A percentile compares a stretch with the other conserved stretches of the same genome.
Conservation (phyloP, 2,797 vertebrate species). For the Falco berigora region DNA sequence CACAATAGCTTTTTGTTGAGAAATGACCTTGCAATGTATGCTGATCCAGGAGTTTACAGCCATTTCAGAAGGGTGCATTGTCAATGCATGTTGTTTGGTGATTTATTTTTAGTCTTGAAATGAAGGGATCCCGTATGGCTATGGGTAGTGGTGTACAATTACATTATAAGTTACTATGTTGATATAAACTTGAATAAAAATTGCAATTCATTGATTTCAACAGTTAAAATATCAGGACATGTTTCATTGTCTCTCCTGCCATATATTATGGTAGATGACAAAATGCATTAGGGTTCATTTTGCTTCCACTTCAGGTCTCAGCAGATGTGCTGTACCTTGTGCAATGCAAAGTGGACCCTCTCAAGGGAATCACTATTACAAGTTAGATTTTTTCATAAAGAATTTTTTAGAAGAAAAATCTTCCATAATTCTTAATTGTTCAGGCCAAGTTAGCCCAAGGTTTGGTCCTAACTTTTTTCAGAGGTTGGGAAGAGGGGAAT, state of each 20-base stretch:
- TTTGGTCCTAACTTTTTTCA: not conserved
- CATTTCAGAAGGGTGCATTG: rapidly evolving
- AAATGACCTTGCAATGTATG: not conserved
- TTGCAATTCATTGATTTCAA: not conserved
- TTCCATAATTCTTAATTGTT: not conserved
- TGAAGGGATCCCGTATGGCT: not conserved
- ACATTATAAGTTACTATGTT: not conserved
- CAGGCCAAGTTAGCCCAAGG: not conserved
- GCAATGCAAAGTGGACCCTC: not conserved
- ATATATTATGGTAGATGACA: not conserved
- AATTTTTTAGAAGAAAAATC: not conserved
- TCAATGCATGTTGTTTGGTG: not conserved
- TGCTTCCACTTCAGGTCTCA: not conserved
- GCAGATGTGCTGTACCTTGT: not conserved
- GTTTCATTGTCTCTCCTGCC: not conserved
- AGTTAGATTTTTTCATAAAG: not conserved
- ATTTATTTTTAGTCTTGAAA: not conserved
- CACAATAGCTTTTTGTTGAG: not conserved
- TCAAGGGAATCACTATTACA: not conserved
- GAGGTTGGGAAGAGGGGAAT: not conserved
- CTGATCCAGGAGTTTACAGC: not conserved
- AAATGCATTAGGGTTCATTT: not conserved
- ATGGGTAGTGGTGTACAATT: no score
- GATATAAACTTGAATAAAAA: not conserved
- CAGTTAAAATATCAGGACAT: not conserved